Evolutionary conservation across 1,140 invertebrate species (phyloP), one percentile per base, ranked within the genome.

Genomic region (Pantala flavescens): DNA sequence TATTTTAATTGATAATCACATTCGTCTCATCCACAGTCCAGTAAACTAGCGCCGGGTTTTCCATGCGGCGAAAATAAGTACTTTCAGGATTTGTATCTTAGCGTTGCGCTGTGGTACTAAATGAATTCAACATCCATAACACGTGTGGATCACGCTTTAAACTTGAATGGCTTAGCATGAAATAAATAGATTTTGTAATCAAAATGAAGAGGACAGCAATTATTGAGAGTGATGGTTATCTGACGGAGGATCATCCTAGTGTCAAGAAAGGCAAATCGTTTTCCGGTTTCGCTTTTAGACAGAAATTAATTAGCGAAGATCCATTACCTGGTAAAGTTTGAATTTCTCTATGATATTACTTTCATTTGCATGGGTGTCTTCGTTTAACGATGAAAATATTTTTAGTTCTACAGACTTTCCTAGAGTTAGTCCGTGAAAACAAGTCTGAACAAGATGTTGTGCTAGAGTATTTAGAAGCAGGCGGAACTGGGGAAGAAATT

Each of bases 401-500:
- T 63, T 63, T 12, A 63, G 49, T 21, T 19, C 12, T 63, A 14
- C 14, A 63, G n/a, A 19, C 49, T 7, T 63, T 63, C 49, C 12
- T 63, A 12, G 5, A 63, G 49, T 1, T 14, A 14, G 3, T 19
- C 12, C 14, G 49, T 19, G 49, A 63, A 19, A 63, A 16, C 12
- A 63, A 16, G 3, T 63, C 49, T 21, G 49, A 63, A 21, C 49
- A 63, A 7, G 86, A 89, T 79, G 84, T 86, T 71, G 83, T 89
- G 72, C 81, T 84, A 16, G 85, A 88, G 76, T 91, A 90, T 80
- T 82, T 92, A n/a, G 84, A 88, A 76, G 81, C 82, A 75, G 88
- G 88, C 24, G 90, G 90, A 0, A 90, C 85, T 78, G 85, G 88
- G 1, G 82, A 88, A 71, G 90, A 92, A 81, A 84, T 92, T 71